Evolutionary conservation across 1,140 invertebrate species (phyloP).

Genomic region (Cotesia vestalis): DNA sequence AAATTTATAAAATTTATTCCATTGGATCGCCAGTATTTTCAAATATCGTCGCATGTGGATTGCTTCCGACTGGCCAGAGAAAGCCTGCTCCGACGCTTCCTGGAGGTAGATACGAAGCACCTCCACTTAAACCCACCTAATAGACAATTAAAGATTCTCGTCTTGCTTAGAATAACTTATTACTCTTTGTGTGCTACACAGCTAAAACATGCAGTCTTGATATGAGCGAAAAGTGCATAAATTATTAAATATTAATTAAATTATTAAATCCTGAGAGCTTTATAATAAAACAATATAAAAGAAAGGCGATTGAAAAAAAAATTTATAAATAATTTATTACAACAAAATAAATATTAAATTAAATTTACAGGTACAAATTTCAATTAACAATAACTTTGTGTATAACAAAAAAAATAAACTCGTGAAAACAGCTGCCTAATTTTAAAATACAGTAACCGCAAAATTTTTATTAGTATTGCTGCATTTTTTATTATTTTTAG

Average conservation of each 20-base stretch:
- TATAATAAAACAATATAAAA: not conserved
- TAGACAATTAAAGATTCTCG: constrained; percentile 41
- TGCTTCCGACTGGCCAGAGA: constrained; percentile 56
- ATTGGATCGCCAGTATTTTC: constrained; percentile 59
- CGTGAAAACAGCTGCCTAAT: too few relatives aligned
- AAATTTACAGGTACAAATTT: constrained; percentile 35
- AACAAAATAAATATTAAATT: constrained; percentile 18
- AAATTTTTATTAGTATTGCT: too few relatives aligned
- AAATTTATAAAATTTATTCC: constrained; percentile 48
- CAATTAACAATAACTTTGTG: constrained; percentile 5
- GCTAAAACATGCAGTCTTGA: constrained; percentile 20
- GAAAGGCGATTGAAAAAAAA: not conserved
- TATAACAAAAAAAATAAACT: too few relatives aligned
- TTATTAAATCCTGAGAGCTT: not conserved
- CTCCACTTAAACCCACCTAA: constrained; percentile 56
- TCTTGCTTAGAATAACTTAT: constrained; percentile 13
- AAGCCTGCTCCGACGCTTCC: constrained; percentile 56
- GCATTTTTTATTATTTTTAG: too few relatives aligned
- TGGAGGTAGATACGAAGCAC: constrained; percentile 59
- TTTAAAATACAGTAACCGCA: too few relatives aligned
- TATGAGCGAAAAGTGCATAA: not conserved
- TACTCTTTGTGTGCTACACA: constrained; percentile 8
- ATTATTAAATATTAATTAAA: not conserved
- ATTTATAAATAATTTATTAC: constrained; percentile 24
- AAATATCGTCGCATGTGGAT: constrained; percentile 60